phyloP scores from a whole-genome alignment of 2,113 vertebrate species.

The Polyodon spathula region DNA sequence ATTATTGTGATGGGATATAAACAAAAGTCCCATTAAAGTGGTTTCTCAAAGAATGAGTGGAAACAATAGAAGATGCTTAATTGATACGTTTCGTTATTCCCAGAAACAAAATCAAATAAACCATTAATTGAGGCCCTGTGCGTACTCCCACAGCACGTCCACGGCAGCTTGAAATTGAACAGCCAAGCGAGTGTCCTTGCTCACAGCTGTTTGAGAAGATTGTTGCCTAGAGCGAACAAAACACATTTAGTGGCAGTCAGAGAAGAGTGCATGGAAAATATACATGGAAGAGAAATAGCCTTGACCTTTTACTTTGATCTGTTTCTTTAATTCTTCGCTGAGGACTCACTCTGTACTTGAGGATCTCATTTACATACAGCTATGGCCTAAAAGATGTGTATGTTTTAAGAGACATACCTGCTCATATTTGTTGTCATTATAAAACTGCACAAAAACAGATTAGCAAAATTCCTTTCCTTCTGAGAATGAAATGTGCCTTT shows the following conservation, averaged over 20 bases:
- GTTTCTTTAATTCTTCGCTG: not conserved
- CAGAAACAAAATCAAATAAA: constrained; percentile 2
- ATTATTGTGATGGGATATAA: not conserved
- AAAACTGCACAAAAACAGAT: no score
- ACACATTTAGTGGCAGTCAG: not conserved
- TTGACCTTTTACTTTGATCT: constrained; percentile 6
- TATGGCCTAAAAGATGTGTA: not conserved
- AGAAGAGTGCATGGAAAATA: constrained; percentile 4
- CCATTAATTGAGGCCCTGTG: not conserved
- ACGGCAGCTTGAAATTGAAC: not conserved
- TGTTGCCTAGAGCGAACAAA: constrained; percentile 10
- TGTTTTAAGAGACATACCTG: not conserved
- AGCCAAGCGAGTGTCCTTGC: not conserved
- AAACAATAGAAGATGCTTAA: not conserved
- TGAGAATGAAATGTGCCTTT: no score
- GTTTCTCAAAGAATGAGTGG: not conserved
- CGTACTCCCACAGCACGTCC: not conserved
- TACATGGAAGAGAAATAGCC: constrained; percentile 5
- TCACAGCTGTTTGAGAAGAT: not conserved
- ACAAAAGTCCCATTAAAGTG: not conserved
- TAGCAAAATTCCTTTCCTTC: no score
- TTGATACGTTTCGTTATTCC: not conserved
- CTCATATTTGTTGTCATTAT: no score
- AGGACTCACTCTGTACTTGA: not conserved
- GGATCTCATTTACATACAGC: not conserved